A percentile compares a stretch with the other conserved stretches of the same genome.
These are phyloP conservation scores for Dasyurus viverrinus DNA, from an alignment of 2,113 vertebrate genomes.

Conservation along the genomic window DNA sequence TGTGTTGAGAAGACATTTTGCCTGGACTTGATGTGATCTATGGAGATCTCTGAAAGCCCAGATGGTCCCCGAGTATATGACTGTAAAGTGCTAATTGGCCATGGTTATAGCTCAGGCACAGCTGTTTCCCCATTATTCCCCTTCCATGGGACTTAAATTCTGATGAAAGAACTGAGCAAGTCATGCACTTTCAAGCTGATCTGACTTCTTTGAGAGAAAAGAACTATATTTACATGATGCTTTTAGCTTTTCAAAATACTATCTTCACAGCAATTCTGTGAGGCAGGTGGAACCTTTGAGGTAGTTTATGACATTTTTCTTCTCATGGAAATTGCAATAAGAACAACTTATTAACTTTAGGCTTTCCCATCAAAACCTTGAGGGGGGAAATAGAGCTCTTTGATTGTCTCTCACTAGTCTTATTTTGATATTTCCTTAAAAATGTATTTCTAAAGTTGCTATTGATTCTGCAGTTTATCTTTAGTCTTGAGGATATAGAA, in stretches of 20 bases:
- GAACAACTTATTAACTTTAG: neutral
- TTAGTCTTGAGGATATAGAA: constrained; percentile 28
- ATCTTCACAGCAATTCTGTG: neutral
- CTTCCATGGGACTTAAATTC: neutral
- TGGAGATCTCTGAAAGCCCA: neutral
- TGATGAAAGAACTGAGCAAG: neutral
- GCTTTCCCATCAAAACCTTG: neutral
- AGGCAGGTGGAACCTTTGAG: neutral
- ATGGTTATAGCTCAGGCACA: neutral
- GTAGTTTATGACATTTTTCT: neutral
- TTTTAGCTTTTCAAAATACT: neutral
- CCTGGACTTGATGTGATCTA: neutral
- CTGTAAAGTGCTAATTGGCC: neutral
- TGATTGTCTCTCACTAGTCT: neutral
- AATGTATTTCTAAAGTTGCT: neutral
- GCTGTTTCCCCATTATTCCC: neutral
- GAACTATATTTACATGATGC: neutral
- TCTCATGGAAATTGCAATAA: neutral
- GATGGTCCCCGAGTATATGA: neutral
- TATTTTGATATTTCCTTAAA: constrained; percentile 37
- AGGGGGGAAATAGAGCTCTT: neutral
- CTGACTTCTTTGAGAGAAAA: neutral
- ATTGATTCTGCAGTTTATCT: constrained; percentile 5
- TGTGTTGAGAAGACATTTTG: neutral
- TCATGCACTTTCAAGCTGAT: neutral